Conservation (phyloP, 2,113 vertebrate species). For the Brevimyrus niger region DNA sequence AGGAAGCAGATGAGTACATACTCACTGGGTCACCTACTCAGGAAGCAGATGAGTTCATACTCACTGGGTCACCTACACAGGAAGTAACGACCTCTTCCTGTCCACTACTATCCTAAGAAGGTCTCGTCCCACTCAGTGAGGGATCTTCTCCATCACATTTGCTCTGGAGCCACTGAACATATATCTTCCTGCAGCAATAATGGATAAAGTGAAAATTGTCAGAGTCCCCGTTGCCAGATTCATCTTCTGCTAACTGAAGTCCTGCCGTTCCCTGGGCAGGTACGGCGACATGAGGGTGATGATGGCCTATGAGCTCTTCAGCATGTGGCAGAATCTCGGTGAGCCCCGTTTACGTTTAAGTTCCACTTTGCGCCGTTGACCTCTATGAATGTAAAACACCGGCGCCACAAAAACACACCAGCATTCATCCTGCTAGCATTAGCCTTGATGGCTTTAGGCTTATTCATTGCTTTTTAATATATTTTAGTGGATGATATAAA, state of each 20-base stretch:
- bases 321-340: slow-evolving; percentile 73
- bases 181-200: neutral
- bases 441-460: neutral
- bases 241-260: neutral
- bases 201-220: neutral
- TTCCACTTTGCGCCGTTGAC: neutral
- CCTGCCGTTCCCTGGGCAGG: slow-evolving; percentile 41
- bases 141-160: neutral
- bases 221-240: too few relatives aligned
- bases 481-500: neutral
- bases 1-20: neutral
- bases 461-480: neutral
- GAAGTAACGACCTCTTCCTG: neutral
- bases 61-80: neutral
- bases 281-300: slow-evolving; percentile 77
- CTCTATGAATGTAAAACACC: neutral
- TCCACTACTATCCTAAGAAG: neutral
- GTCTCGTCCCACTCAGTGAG: neutral
- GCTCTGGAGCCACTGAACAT: neutral
- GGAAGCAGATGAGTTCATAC: neutral
- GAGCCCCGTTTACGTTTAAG: neutral
- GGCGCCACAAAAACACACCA: neutral
- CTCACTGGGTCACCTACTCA: too few relatives aligned
- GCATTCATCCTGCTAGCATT: neutral
- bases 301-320: slow-evolving; percentile 80